Conservation (phyloP, 2,888 invertebrate species). For the Melangyna quadrimaculata region DNA sequence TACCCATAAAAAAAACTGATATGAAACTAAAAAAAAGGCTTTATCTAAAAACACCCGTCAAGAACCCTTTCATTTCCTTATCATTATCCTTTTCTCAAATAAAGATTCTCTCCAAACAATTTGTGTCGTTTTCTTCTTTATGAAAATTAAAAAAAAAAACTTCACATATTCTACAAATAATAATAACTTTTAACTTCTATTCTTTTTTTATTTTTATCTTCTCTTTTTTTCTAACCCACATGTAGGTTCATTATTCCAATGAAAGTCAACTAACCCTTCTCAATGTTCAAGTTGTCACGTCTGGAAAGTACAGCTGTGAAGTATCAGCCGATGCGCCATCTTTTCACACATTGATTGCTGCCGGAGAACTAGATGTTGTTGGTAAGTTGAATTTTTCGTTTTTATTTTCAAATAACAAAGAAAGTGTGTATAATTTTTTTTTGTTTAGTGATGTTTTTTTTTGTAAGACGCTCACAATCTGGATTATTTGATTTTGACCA, state of each 20-base stretch:
- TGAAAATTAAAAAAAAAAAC: not conserved
- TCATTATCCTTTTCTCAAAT: not conserved
- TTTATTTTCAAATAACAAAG: slow-evolving; percentile 5
- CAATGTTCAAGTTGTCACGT: slow-evolving; percentile 77
- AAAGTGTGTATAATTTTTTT: no score
- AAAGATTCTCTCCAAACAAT: not conserved
- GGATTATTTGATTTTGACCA: slow-evolving; percentile 13
- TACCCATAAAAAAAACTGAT: not conserved
- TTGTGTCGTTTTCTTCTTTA: not conserved
- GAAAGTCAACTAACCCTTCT: slow-evolving; percentile 80
- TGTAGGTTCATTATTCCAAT: slow-evolving; percentile 77
- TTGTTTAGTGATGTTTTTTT: not conserved
- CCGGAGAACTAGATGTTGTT: slow-evolving; percentile 81
- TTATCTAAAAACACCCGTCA: not conserved
- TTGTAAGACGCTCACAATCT: not conserved
- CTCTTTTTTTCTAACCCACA: not conserved
- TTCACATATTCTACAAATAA: not conserved
- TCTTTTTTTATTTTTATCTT: not conserved
- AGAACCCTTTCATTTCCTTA: not conserved
- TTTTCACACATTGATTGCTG: slow-evolving; percentile 80
- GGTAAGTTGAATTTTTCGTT: slow-evolving; percentile 77
- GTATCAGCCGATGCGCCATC: slow-evolving; percentile 81
- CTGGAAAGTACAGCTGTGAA: slow-evolving; percentile 81
- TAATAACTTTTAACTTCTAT: slow-evolving; percentile 19
- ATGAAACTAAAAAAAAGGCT: not conserved